Evolutionary conservation across 2,113 vertebrate genomes (phyloP).

Genomic region (Petrocephalus zakoni): DNA sequence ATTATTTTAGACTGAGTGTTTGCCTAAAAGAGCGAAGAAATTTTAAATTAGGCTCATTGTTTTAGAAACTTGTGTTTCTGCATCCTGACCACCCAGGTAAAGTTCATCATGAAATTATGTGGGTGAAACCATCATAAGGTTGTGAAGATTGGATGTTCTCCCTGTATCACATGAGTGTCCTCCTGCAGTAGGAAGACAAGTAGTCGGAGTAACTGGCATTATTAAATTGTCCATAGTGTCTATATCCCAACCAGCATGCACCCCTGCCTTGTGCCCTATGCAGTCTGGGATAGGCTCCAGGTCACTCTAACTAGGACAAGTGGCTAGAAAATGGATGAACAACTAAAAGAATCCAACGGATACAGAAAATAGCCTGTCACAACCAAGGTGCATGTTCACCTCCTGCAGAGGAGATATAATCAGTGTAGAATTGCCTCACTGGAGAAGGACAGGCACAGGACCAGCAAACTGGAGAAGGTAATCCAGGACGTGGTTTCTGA

Average conservation of each 20-base stretch:
- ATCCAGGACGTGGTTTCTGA: background rate
- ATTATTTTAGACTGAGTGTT: background rate
- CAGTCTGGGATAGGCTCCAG: background rate
- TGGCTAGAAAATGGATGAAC: background rate
- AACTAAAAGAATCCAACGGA: background rate
- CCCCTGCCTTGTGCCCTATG: background rate
- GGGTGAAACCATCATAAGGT: background rate
- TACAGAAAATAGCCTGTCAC: background rate
- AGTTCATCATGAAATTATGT: background rate
- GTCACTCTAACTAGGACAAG: background rate
- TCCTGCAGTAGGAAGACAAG: background rate
- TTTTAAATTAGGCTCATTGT: background rate
- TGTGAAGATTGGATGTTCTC: background rate
- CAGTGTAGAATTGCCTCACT: background rate
- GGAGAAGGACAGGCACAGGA: background rate
- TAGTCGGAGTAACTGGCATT: background rate
- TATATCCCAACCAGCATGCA: background rate
- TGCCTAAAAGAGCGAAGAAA: background rate
- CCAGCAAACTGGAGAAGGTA: background rate
- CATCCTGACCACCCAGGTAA: background rate
- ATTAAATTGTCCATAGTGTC: background rate
- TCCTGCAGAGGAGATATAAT: background rate
- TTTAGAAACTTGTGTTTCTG: too few relatives aligned
- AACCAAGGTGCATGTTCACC: background rate
- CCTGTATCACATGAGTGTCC: too few relatives aligned